Conservation (phyloP, 2,888 invertebrate species). For the Coleophora deauratella region DNA sequence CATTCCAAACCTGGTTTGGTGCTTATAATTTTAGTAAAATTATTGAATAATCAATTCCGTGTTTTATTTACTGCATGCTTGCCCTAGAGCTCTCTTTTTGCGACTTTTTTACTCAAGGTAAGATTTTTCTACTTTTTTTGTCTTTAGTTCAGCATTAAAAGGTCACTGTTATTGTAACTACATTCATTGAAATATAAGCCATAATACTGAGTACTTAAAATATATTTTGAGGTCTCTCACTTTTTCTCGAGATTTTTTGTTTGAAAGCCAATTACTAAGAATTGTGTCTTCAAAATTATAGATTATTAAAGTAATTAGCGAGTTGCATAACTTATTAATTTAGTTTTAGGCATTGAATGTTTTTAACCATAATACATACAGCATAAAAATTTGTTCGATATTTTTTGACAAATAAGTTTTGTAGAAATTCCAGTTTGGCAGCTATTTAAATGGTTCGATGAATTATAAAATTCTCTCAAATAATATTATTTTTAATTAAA, state of each 20-base stretch:
- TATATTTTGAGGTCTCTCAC: constrained; percentile 7
- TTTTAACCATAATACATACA: constrained; percentile 26
- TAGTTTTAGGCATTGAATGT: constrained; percentile 37
- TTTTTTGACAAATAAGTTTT: constrained; percentile 34
- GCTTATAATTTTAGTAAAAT: constrained; percentile 67
- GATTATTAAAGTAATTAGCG: constrained; percentile 14
- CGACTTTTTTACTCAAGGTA: constrained; percentile 17
- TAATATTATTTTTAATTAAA: no score
- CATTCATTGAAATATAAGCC: constrained; percentile 6
- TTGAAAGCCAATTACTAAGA: constrained; percentile 20
- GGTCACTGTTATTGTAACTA: constrained; percentile 53
- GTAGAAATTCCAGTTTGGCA: constrained; percentile 13
- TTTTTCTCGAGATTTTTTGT: constrained; percentile 27
- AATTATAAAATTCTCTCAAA: no score
- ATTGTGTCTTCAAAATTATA: constrained; percentile 33
- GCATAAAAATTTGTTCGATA: neutral
- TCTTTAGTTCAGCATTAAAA: constrained; percentile 35
- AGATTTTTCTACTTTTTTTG: no score
- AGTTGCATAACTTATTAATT: constrained; percentile 49
- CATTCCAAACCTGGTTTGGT: constrained; percentile 73
- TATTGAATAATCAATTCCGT: constrained; percentile 45
- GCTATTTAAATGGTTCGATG: no score
- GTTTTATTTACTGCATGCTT: constrained; percentile 55
- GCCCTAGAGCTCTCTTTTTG: constrained; percentile 43
- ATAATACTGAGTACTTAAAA: constrained; percentile 28